Percentiles rank a stretch among this genome's conserved stretches.
Evolutionary conservation across 2,797 vertebrate genomes (phyloP).

Genomic region (Eulemur rubriventer): DNA sequence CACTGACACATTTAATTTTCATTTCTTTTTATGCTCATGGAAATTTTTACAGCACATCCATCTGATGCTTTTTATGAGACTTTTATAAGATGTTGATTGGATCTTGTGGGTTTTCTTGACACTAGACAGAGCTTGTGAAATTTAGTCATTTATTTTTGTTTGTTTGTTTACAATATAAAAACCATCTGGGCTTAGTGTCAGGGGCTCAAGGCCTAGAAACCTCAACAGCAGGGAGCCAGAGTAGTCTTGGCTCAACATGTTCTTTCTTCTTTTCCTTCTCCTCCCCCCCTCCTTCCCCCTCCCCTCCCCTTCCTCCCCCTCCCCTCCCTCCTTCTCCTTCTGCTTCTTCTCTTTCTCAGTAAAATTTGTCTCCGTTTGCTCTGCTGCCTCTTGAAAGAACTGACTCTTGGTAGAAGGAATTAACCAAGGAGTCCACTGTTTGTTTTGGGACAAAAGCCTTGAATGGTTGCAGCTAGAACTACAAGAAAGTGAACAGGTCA

Average conservation of each 20-base stretch:
- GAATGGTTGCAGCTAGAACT: not conserved
- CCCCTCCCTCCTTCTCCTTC: too few relatives aligned
- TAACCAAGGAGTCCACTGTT: not conserved
- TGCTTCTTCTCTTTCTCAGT: not conserved
- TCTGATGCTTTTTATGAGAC: not conserved
- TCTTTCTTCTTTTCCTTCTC: not conserved
- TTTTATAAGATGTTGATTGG: not conserved
- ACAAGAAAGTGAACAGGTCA: not conserved
- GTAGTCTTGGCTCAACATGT: not conserved
- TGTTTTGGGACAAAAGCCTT: not conserved
- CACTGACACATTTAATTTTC: not conserved
- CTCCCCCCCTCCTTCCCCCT: too few relatives aligned
- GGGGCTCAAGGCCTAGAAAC: not conserved
- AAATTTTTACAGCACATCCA: constrained; percentile 2
- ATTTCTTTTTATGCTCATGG: not conserved
- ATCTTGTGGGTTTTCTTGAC: not conserved
- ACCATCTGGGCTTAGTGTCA: not conserved
- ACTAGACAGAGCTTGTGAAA: not conserved
- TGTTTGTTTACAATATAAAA: constrained; percentile 10
- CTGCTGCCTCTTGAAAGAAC: not conserved
- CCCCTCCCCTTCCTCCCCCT: too few relatives aligned
- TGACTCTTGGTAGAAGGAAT: not conserved
- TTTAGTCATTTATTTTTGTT: not conserved
- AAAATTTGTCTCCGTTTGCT: not conserved
- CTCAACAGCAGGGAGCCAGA: not conserved